Conservation (phyloP, 2,797 vertebrate genomes). For the Clamator glandarius region DNA sequence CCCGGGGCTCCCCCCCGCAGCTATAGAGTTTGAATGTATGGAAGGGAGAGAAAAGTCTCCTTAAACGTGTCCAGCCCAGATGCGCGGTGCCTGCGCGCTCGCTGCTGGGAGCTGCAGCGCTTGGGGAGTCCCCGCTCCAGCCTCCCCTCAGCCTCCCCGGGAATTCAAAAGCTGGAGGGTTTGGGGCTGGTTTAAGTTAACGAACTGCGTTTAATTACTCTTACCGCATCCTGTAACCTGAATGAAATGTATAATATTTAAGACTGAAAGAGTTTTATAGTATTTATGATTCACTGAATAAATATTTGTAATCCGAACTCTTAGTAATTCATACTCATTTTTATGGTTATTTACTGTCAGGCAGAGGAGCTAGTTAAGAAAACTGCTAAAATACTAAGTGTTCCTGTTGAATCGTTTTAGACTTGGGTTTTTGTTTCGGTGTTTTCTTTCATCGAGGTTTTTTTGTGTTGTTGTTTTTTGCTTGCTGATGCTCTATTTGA, state of each 20-base stretch:
- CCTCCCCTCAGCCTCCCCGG: constrained; percentile 11
- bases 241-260: constrained; percentile 68
- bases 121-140: not conserved
- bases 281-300: constrained; percentile 80
- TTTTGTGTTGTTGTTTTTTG: constrained; percentile 33
- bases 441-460: too few species aligned
- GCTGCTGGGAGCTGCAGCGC: not conserved
- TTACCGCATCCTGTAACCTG: constrained; percentile 63
- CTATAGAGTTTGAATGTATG: constrained; percentile 15
- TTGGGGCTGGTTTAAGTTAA: constrained; percentile 56
- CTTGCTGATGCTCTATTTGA: not conserved
- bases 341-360: constrained; percentile 71
- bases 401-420: not conserved
- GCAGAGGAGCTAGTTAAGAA: constrained; percentile 51
- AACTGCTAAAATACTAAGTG: constrained; percentile 2
- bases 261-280: constrained; percentile 55
- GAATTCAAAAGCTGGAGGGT: constrained; percentile 40
- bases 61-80: not conserved
- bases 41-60: constrained; percentile 61
- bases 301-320: constrained; percentile 70
- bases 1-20: not conserved
- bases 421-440: not conserved
- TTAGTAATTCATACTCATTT: constrained; percentile 73
- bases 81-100: constrained; percentile 33
- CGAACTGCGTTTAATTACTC: constrained; percentile 57